Base-by-base conservation (phyloP, 2,113 vertebrate species). In the Phylloscopus trochilus region DNA sequence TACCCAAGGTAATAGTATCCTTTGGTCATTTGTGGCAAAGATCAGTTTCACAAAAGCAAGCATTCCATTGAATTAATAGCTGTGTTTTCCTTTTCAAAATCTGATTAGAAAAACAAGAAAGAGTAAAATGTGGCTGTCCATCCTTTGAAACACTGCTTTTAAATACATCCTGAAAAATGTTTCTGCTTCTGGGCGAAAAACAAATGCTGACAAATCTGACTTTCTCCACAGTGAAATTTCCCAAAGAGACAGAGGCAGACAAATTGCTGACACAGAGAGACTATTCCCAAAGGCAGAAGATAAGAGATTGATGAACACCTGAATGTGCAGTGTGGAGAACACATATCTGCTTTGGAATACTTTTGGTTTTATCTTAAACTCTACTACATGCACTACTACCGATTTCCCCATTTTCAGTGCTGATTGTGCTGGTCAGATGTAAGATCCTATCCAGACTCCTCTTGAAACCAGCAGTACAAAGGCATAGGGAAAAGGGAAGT, bases 51-150 rank as follows among this genome's bases (percentile, higher is more conserved):
- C 63, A 88, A 94, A 77, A 81, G 47, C 75, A 94, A 89, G 18
- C 33, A 83, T 84, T 60, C 62, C 26, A 76, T 87, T 92, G 84
- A 87, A 92, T 73, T 76, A 62, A 90, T 81, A 91, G n/a, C 60
- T 93, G 22, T 58, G 39, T 69, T 95, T 95, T 87, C 39, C 75
- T 83, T 87, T 85, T 55, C 46, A 80, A 82, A 95, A 95, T 83
- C 30, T 37, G 47, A 94, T 94, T 94, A 87, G 72, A 75, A 76
- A 94, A 92, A 70, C 21, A 64, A 89, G 5, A 15, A 81, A 49
- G 70, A 95, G 58, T 76, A 51, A 70, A 91, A 83, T 28, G 35
- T 35, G 4, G 14, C 56, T 59, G 31, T 37, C 33, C 17, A 49
- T 63, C 30, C 21, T 89, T 81, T 86, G 60, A 92, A 91, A 77